Conservation (phyloP, 2,888 invertebrate genomes). For the Epinotia brunnichana region DNA sequence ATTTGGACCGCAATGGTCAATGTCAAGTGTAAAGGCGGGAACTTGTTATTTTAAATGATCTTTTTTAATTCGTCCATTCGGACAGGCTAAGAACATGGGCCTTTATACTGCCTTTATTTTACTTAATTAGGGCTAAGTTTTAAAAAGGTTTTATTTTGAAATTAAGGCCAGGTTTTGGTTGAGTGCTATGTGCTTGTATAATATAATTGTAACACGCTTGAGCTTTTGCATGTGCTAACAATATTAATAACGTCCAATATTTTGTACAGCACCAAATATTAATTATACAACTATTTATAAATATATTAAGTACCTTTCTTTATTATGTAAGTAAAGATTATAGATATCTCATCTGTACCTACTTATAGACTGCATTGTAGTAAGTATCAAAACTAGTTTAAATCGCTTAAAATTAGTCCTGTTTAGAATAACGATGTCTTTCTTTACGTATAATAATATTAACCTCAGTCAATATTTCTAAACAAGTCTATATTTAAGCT, state of each 20-base stretch:
- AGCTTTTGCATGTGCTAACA: slow-evolving; percentile 42
- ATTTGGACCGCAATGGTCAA: slow-evolving; percentile 16
- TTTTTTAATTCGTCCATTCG: no score
- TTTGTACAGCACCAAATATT: slow-evolving; percentile 36
- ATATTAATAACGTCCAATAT: slow-evolving; percentile 18
- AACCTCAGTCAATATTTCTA: not conserved
- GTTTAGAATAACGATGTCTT: not conserved
- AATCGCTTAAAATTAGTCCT: not conserved
- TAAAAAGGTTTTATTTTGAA: not conserved
- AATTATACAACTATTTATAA: slow-evolving; percentile 24
- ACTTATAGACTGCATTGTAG: not conserved
- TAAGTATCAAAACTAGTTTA: slow-evolving; percentile 16
- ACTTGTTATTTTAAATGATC: no score
- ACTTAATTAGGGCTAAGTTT: no score
- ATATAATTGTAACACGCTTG: slow-evolving; percentile 30
- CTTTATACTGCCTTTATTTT: no score
- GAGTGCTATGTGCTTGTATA: slow-evolving; percentile 35
- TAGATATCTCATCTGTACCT: not conserved
- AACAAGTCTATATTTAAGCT: not conserved
- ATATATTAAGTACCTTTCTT: slow-evolving; percentile 29
- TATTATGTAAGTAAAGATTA: slow-evolving; percentile 11
- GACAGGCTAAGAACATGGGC: no score
- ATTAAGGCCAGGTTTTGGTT: not conserved
- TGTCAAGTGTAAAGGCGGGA: not conserved
- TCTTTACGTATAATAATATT: not conserved